Evolutionary conservation across 2,888 invertebrate genomes (phyloP), one percentile per base, ranked within the genome.

Genomic region (Phrixothrix hirtus): DNA sequence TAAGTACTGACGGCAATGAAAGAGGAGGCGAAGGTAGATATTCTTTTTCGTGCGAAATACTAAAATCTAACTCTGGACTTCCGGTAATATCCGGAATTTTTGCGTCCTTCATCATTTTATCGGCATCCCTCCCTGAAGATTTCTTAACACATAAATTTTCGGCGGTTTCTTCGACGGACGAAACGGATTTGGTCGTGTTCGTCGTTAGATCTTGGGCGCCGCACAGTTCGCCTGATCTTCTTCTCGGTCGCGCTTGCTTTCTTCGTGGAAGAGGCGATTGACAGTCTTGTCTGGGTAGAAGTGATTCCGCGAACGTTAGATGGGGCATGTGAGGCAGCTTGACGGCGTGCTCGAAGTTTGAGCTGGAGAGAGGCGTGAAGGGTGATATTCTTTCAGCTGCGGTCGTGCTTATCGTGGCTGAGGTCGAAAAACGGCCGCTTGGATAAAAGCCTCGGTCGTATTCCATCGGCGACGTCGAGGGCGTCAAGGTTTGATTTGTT

Each of bases 231-330:
- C 92, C 91, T 0, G 92, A 92, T 68, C 92, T 82, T 59, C 93
- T 81, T 34, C 92, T 79, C 1, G 93, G 93, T 37, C 92, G 79
- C 4, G 92, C 92, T 76, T 93, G 92, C 68, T 92, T 92, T 58
- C 92, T 79, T 55, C 92, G 79, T 1, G 92, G 89, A 77, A 88
- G 82, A n/a, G 90, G 91, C 49, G 89, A 90, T 44, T 85, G 83
- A 63, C 89, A 88, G 78, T 78, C 55, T 75, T 77, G 75, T 58
- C 75, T 53, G 54, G 72, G 50, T 64, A 67, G 57, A 60, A 70
- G 62, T 39, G 70, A 66, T 25, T 78, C 76, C 9, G 54, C 16
- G 77, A 82, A 76, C 1, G 69, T 66, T 15, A 73, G 58, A 48
- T 75, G 69, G 30, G 76, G 71, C 76, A 78, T 75, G 63, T 77